These are phyloP conservation scores for Montipora foliosa DNA, from an alignment of 64 coral and sea anemone genomes.

Conservation along the genomic window DNA sequence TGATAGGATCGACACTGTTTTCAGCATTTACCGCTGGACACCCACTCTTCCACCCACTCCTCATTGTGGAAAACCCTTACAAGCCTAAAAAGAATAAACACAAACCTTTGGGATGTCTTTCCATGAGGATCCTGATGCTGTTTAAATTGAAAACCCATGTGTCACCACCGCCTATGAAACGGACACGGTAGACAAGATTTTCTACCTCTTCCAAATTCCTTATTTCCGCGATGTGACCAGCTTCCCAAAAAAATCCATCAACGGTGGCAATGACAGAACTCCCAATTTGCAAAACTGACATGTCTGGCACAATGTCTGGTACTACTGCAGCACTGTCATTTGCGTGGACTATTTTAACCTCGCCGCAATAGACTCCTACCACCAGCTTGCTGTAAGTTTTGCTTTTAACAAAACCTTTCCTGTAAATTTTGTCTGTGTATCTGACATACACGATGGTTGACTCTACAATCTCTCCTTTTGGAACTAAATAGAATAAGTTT, in stretches of 20 bases:
- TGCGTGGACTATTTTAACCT: conserved; percentile 14
- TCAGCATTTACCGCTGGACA: too few species aligned
- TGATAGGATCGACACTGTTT: too few species aligned
- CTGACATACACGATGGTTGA: conserved; percentile 91
- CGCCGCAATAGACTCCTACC: conserved; percentile 56
- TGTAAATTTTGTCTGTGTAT: conserved; percentile 67
- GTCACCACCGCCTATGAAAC: conserved; percentile 23
- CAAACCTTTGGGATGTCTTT: conserved; percentile 30
- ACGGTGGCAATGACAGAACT: conserved; percentile 68
- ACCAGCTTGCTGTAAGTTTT: conserved; percentile 52
- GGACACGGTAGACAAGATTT: neutral
- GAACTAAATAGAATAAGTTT: conserved; percentile 5
- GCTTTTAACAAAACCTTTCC: conserved; percentile 65
- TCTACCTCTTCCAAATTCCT: neutral
- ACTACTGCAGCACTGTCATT: conserved; percentile 72
- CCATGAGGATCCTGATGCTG: neutral
- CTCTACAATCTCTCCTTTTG: conserved; percentile 57
- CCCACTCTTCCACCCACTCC: too few species aligned
- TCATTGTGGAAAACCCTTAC: too few species aligned
- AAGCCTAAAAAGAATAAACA: neutral
- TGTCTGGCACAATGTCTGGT: conserved; percentile 64
- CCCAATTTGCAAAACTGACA: conserved; percentile 48
- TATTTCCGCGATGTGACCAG: conserved; percentile 22
- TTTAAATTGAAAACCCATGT: conserved; percentile 20
- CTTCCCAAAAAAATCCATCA: conserved; percentile 2